Percentiles rank a stretch among this genome's conserved stretches.
Conservation (phyloP, 2,797 vertebrate genomes). For the Chelmon rostratus region DNA sequence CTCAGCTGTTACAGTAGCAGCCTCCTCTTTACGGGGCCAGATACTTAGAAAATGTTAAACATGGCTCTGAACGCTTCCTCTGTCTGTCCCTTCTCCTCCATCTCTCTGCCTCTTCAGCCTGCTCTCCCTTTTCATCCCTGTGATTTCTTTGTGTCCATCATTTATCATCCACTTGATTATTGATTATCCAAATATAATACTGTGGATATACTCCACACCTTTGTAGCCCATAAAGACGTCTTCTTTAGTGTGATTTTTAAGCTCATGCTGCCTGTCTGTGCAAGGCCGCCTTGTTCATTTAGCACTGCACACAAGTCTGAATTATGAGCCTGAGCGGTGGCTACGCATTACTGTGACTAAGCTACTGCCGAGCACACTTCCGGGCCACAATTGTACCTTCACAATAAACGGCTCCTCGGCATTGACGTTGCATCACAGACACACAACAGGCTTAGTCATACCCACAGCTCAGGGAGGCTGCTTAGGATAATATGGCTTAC, state of each 20-base stretch:
- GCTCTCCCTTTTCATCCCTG: conserved; percentile 35
- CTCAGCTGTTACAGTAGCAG: conserved; percentile 41
- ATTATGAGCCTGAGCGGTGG: conserved; percentile 45
- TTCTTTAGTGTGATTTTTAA: conserved; percentile 39
- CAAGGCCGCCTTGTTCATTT: conserved; percentile 43
- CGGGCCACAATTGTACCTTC: conserved; percentile 49
- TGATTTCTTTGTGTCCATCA: conserved; percentile 39
- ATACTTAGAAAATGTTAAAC: conserved; percentile 49
- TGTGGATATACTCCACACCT: conserved; percentile 20
- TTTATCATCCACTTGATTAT: conserved; percentile 46
- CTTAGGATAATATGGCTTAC: conserved; percentile 70
- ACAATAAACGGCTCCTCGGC: conserved; percentile 66
- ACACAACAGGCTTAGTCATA: conserved; percentile 77
- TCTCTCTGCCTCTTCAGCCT: conserved; percentile 18
- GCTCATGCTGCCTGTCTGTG: conserved; percentile 20
- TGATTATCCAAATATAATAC: conserved; percentile 51
- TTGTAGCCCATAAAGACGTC: conserved; percentile 29
- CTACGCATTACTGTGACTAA: conserved; percentile 67
- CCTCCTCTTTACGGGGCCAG: conserved; percentile 32
- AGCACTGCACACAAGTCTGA: conserved; percentile 28
- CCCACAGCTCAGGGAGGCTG: conserved; percentile 53
- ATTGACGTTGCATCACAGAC: conserved; percentile 62
- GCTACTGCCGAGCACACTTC: conserved; percentile 61
- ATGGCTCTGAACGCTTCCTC: neutral
- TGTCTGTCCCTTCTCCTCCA: conserved; percentile 17